Percentiles rank a stretch among this genome's conserved stretches.
phyloP scores from a whole-genome alignment of 1,140 invertebrate genomes.

The Lepidotrigona ventralis region DNA sequence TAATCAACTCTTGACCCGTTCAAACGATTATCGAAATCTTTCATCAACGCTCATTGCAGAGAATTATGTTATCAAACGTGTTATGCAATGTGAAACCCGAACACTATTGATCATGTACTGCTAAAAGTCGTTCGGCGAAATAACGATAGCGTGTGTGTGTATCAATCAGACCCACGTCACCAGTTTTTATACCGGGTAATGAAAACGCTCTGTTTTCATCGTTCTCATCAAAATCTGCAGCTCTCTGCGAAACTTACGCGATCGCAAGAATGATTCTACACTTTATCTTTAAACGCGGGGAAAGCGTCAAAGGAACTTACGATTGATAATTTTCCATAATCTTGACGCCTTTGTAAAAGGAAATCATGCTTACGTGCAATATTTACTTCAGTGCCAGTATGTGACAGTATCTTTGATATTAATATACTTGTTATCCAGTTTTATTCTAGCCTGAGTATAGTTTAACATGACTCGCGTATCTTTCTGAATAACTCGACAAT shows the following conservation, averaged over 20 bases:
- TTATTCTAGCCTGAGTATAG: neutral
- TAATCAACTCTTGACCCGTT: conserved; percentile 17
- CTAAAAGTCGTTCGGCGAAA: neutral
- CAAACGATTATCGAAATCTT: conserved; percentile 33
- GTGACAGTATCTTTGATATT: neutral
- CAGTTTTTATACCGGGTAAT: neutral
- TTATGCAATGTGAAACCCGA: neutral
- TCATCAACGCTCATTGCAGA: conserved; percentile 36
- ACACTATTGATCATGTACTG: neutral
- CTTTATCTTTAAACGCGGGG: no score
- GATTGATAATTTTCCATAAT: neutral
- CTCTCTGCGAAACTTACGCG: no score
- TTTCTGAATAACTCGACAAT: neutral
- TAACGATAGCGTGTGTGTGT: neutral
- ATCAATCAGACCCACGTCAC: neutral
- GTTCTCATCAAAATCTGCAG: no score
- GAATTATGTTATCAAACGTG: conserved; percentile 20
- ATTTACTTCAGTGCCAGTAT: neutral
- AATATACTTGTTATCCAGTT: neutral
- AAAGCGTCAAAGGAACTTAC: neutral
- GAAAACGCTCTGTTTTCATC: neutral
- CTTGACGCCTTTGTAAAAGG: neutral
- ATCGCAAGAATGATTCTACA: no score
- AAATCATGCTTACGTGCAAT: neutral
- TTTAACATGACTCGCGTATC: neutral